A percentile compares a stretch with the other conserved stretches of the same genome.
These are phyloP conservation scores for Gari tellinella DNA, from an alignment of 2,888 invertebrate species.

Conservation along the genomic window DNA sequence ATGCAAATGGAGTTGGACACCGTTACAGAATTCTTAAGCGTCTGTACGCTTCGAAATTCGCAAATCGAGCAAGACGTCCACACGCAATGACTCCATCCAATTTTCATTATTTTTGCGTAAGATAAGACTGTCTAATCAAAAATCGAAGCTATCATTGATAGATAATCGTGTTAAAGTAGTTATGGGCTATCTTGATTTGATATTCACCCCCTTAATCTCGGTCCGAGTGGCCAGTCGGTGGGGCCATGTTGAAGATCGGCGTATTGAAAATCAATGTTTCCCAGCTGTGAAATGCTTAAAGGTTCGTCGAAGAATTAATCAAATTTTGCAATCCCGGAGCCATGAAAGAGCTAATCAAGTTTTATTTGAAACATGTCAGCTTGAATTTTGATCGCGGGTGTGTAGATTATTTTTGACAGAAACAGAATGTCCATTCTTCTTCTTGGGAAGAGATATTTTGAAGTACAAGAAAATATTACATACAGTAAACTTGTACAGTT, in stretches of 20 bases:
- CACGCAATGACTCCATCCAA: slow-evolving; percentile 6
- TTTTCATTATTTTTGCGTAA: slow-evolving; percentile 13
- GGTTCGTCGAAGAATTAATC: slow-evolving; percentile 45
- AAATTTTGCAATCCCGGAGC: slow-evolving; percentile 21
- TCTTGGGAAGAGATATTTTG: too few relatives aligned
- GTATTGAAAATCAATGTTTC: slow-evolving; percentile 50
- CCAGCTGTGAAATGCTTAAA: slow-evolving; percentile 25
- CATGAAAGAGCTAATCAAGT: slow-evolving; percentile 40
- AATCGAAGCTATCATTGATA: slow-evolving; percentile 9
- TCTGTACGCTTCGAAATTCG: not conserved
- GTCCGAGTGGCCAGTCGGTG: slow-evolving; percentile 39
- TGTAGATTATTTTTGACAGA: too few relatives aligned
- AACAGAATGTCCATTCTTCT: too few relatives aligned
- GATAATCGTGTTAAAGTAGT: slow-evolving; percentile 2
- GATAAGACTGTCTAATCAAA: slow-evolving; percentile 4
- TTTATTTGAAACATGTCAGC: slow-evolving; percentile 27
- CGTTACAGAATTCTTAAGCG: slow-evolving; percentile 1
- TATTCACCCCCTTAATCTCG: slow-evolving; percentile 20
- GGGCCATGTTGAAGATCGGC: slow-evolving; percentile 20
- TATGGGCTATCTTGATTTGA: slow-evolving; percentile 1
- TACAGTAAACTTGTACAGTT: too few relatives aligned
- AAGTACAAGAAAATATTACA: too few relatives aligned
- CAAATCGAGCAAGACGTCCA: slow-evolving; percentile 6
- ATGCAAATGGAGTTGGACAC: slow-evolving; percentile 29
- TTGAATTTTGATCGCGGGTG: slow-evolving; percentile 6